These are phyloP conservation scores for Phania funesta DNA, from an alignment of 2,888 invertebrate species.

Conservation along the genomic window DNA sequence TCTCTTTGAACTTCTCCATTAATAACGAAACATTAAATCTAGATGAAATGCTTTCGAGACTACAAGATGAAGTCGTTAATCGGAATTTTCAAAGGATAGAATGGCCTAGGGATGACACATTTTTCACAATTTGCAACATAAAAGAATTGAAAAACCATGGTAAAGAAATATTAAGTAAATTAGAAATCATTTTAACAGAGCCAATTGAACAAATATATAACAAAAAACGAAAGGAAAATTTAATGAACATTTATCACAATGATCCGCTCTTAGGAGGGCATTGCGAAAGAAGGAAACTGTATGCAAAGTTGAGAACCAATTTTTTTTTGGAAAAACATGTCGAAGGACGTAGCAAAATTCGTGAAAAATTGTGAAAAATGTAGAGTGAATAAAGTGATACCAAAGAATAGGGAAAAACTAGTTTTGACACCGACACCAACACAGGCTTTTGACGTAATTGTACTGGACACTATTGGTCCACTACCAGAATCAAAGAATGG, in stretches of 20 bases:
- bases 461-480: too few relatives aligned
- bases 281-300: constrained; percentile 9
- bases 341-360: constrained; percentile 38
- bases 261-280: not conserved
- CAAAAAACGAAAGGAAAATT: not conserved
- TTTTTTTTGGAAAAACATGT: constrained; percentile 53
- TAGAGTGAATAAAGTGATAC: constrained; percentile 12
- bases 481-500: not conserved
- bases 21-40: constrained; percentile 2
- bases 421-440: constrained; percentile 5
- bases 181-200: not conserved
- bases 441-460: not conserved
- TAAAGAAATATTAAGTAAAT: not conserved
- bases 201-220: constrained; percentile 7
- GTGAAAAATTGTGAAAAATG: constrained; percentile 50
- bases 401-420: not conserved
- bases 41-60: constrained; percentile 5
- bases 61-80: not conserved
- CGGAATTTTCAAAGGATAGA: not conserved
- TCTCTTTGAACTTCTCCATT: not conserved
- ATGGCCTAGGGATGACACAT: not conserved
- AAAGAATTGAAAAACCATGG: not conserved
- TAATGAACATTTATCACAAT: constrained; percentile 31
- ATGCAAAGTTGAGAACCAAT: constrained; percentile 30
- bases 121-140: constrained; percentile 1